phyloP scores from a whole-genome alignment of 2,888 invertebrate species.

The Ophioninae sp. region DNA sequence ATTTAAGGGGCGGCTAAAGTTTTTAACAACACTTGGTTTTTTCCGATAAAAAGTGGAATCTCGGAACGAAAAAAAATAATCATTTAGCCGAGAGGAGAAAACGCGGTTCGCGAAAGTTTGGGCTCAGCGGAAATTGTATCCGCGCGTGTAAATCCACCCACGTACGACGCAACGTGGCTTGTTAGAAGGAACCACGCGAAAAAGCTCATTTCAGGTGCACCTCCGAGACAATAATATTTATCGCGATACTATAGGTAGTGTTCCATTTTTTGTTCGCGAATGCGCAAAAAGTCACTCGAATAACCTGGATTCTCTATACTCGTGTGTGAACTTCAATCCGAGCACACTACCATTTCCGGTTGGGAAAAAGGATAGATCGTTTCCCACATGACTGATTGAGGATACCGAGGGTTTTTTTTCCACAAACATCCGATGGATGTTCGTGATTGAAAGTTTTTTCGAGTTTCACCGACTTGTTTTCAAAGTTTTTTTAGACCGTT shows the following conservation, averaged over 20 bases:
- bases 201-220: constrained; percentile 23
- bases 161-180: constrained; percentile 1
- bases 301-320: background rate
- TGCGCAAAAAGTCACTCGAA: constrained; percentile 22
- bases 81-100: background rate
- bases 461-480: background rate
- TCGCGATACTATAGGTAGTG: constrained; percentile 42
- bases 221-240: constrained; percentile 34
- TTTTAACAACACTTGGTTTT: background rate
- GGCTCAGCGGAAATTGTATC: constrained; percentile 6
- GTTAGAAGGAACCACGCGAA: background rate
- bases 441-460: background rate
- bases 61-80: background rate
- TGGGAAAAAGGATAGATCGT: background rate
- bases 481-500: background rate
- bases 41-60: background rate
- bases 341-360: constrained; percentile 9
- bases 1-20: constrained; percentile 3
- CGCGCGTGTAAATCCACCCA: background rate
- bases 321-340: background rate
- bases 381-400: background rate
- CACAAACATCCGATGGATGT: background rate
- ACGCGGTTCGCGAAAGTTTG: background rate
- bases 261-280: constrained; percentile 3
- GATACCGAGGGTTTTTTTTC: background rate